phyloP scores from a whole-genome alignment of 2,888 invertebrate species.

The Hedya salicella region DNA sequence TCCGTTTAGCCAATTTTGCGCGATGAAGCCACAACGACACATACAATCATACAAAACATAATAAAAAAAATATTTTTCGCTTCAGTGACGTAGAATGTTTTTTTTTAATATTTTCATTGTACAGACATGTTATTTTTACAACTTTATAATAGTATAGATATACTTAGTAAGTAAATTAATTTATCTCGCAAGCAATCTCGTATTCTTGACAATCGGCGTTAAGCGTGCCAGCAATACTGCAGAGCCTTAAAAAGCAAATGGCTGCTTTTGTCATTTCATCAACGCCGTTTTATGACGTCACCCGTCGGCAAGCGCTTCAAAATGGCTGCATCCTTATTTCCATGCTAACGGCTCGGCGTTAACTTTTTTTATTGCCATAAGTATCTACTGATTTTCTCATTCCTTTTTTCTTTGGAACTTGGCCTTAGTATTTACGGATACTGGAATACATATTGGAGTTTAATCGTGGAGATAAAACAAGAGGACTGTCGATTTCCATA shows the following conservation, averaged over 20 bases:
- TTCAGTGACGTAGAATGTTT: no score
- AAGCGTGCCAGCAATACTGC: background rate
- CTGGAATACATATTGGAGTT: no score
- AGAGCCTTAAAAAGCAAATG: constrained; percentile 9
- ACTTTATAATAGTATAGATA: no score
- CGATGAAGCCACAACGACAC: no score
- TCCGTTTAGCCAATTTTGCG: no score
- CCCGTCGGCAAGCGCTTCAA: background rate
- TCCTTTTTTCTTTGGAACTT: background rate
- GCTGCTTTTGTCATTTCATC: constrained; percentile 6
- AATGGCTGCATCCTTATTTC: constrained; percentile 17
- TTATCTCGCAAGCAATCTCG: background rate
- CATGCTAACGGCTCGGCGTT: constrained; percentile 15
- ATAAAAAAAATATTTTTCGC: no score
- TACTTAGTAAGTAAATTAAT: background rate
- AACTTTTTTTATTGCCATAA: constrained; percentile 17
- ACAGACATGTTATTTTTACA: no score
- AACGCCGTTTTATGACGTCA: constrained; percentile 23
- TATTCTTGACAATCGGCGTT: background rate
- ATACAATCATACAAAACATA: no score
- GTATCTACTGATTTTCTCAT: background rate
- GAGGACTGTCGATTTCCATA: no score
- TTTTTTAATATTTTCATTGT: no score
- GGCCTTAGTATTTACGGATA: background rate
- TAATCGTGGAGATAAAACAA: no score